Evolutionary conservation across 2,797 vertebrate genomes (phyloP), one percentile per base, ranked within the genome.

Genomic region (Anabacerthia variegaticeps): DNA sequence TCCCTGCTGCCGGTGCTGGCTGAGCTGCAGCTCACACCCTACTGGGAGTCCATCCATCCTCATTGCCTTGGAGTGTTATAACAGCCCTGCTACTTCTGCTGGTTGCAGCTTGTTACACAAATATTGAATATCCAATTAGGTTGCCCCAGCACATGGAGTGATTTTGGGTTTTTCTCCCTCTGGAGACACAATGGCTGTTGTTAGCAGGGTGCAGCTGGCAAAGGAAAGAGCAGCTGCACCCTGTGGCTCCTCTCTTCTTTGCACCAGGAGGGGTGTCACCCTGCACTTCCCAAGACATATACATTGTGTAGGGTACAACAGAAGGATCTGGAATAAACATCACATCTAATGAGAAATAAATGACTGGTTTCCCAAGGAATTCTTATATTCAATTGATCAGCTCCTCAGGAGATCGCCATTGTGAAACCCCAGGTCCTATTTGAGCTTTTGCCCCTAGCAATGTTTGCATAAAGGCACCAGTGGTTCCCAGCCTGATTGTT

Each of bases 1-100:
- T 30, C 28, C 32, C 7, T 7, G 3, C n/a, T 59, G 63, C 30
- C 3, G 5, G 26, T 1, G 0, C 41, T 14, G 46, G 9, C 3
- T 51, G 59, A 22, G 48, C 61, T 23, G 43, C 39, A 81, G 74
- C 34, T 62, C 46, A 39, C 48, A 7, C n/a, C 0, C 0, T 0
- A 2, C 58, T 55, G 0, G 26, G 24, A 72, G 13, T 18, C 39
- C 63, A 15, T 68, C 61, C 55, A 18, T 58, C 68, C 79, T 78
- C 71, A 18, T 46, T 51, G 28, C 20, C 55, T 37, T 55, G 16
- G 14, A 32, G 36, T 0, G 39, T 41, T 36, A 2, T 0, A 63
- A 36, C 74, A 71, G 56, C 66, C 77, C 76, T 4, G 19, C 55
- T 46, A 5, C 68, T 41, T 12, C 75, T 78, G 34, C 67, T 43